Base-by-base conservation (phyloP, 1,140 invertebrate species). In the Anoplophora glabripennis region DNA sequence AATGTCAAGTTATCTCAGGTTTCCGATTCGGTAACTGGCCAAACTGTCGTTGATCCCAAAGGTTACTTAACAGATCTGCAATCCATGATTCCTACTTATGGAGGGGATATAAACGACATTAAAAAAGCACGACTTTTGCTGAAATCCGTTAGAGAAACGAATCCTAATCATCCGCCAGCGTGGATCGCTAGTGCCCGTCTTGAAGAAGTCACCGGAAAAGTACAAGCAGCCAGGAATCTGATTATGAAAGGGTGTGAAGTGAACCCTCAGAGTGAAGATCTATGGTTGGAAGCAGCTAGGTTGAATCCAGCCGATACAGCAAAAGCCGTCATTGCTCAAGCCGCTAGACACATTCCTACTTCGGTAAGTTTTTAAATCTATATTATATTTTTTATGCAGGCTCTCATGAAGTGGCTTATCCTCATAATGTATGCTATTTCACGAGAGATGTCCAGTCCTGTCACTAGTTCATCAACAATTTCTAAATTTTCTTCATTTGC, bases 1-100 rank as follows among this genome's bases (percentile, higher is more conserved):
- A 96, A 97, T 73, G 97, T 99, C 0, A 97, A 98, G 79, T 76
- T 99, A 5, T 99, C 93, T 47, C 97, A 99, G 80, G 80, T 97
- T 10, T 99, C 96, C 0, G 97, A 99, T 79, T 99, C 96, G 7
- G 97, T 99, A 1, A 92, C 90, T 28, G 98, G 98, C 4, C 98
- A 99, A 81, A 99, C 98, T 14, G 97, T 99, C 0, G 96, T 99
- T 1, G 98, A 99, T 83, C 97, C 98, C 0, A 99, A 99, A 78
- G 97, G 97, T 9, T 99, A 99, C 75, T 80, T 99, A 7, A 99
- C 98, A 4, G 96, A 99, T 78, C 79, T 99, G 33, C 96, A 99
- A 73, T 97, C 94, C 37, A 99, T 99, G 94, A 94, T 99, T 66
- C 97, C 97, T 0, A 93, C 93, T 12, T 95, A 98, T 77, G 96